phyloP scores from a whole-genome alignment of 2,797 vertebrate genomes.

The Aeoliscus strigatus region DNA sequence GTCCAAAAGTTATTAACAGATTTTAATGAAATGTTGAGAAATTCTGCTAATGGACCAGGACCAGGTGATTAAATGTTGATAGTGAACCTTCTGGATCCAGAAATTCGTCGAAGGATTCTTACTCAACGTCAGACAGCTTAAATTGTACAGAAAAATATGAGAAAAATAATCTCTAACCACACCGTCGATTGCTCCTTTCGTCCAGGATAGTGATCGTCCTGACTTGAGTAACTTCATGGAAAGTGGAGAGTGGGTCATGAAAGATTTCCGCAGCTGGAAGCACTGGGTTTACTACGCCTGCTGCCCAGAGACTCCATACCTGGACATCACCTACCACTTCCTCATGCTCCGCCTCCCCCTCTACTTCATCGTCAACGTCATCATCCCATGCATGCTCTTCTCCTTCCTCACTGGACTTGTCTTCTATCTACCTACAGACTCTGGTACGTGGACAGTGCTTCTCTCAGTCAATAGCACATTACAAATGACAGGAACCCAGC shows the following conservation, averaged over 20 bases:
- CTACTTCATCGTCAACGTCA: conserved; percentile 95
- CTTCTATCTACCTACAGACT: conserved; percentile 94
- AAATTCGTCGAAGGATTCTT: too few relatives aligned
- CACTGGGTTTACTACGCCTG: conserved; percentile 88
- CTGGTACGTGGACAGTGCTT: conserved; percentile 81
- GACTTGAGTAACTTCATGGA: conserved; percentile 95
- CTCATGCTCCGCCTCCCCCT: conserved; percentile 92
- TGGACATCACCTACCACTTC: conserved; percentile 97
- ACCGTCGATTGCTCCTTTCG: not conserved
- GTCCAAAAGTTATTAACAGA: not conserved
- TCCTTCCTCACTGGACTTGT: conserved; percentile 91
- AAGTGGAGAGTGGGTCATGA: conserved; percentile 92
- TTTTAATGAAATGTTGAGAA: too few relatives aligned
- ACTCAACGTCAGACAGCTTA: too few relatives aligned
- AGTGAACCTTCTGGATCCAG: too few relatives aligned
- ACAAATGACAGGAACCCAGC: too few relatives aligned
- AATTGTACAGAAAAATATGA: too few relatives aligned
- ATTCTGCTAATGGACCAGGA: too few relatives aligned
- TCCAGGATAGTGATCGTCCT: conserved; percentile 83
- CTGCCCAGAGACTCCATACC: conserved; percentile 83
- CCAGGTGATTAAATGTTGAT: too few relatives aligned
- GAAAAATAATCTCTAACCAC: too few relatives aligned
- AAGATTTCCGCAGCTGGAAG: conserved; percentile 88
- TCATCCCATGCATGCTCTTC: conserved; percentile 95
- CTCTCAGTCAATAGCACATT: too few relatives aligned